Percentiles rank a stretch among this genome's conserved stretches.
Evolutionary conservation across 2,888 invertebrate genomes (phyloP).

Genomic region (Sinhomidia bicolor): DNA sequence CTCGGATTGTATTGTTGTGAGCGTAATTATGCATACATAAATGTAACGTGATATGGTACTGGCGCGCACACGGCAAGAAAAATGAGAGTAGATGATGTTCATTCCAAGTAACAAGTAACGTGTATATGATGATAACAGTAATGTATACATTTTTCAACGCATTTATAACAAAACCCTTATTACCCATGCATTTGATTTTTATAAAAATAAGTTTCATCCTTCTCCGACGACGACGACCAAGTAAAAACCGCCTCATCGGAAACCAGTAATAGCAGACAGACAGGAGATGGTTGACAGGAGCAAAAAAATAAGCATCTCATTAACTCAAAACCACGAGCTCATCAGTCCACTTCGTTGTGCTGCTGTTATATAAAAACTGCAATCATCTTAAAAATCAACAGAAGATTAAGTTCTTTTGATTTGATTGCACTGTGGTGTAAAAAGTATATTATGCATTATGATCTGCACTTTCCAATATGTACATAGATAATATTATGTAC

Average conservation of each 20-base stretch:
- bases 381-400: slow-evolving; percentile 29
- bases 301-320: slow-evolving; percentile 68
- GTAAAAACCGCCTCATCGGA: slow-evolving; percentile 42
- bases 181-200: background rate
- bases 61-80: slow-evolving; percentile 6
- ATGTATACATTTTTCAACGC: slow-evolving; percentile 19
- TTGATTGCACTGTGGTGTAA: slow-evolving; percentile 13
- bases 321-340: slow-evolving; percentile 67
- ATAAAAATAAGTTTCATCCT: background rate
- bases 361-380: slow-evolving; percentile 35
- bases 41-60: slow-evolving; percentile 43
- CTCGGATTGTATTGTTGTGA: slow-evolving; percentile 11
- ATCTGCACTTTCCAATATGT: background rate
- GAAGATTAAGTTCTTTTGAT: slow-evolving; percentile 17
- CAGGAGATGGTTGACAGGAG: slow-evolving; percentile 48
- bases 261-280: slow-evolving; percentile 30
- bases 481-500: no score
- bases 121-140: background rate
- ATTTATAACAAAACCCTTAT: background rate
- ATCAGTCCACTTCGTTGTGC: slow-evolving; percentile 41
- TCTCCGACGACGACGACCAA: background rate
- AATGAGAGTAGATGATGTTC: slow-evolving; percentile 33
- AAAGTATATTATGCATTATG: background rate
- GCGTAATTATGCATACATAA: slow-evolving; percentile 51
- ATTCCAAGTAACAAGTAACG: background rate